Evolutionary conservation across 2,797 vertebrate species (phyloP), one percentile per base, ranked within the genome.

Genomic region (Vespertilio murinus): DNA sequence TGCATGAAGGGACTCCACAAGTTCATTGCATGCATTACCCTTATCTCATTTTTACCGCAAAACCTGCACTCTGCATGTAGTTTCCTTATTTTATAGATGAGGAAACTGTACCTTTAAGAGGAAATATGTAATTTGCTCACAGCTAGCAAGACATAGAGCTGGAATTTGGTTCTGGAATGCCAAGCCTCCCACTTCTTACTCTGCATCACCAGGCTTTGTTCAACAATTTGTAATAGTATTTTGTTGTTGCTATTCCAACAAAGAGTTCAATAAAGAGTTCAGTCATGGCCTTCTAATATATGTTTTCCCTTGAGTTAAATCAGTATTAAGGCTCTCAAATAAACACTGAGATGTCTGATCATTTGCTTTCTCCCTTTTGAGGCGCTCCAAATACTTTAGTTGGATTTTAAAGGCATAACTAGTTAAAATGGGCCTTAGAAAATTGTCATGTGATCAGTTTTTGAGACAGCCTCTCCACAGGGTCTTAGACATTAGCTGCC

Each of bases 41-140:
- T 92, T 75, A 61, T 88, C 93, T 87, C 75, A 83, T 90, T 90
- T 92, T 94, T 33, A 80, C 28, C 1, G 3, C 56, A 71, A 85
- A 93, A 70, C 9, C 35, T 35, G 20, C 42, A 52, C 40, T 79
- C 35, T 65, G 20, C 69, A 56, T 61, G 28, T 78, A 88, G 67
- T 67, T 80, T 71, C 83, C 25, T 91, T 69, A 81, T 67, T 91
- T 82, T 54, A 83, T 75, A 79, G 42, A 84, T 78, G 67, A 87
- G 73, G 75, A 92, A 90, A 89, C 13, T 18, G 45, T 88, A 67
- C 28, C 49, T 88, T 86, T 91, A 84, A 69, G 25, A 87, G 59
- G 49, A 96, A 90, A 59, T n/a, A 49, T 5, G 9, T 86, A n/a
- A 86, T 93, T 74, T 92, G 38, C 77, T 30, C 70, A 79, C 33